phyloP scores from a whole-genome alignment of 2,888 invertebrate species.

The Leptinotarsa juncta region DNA sequence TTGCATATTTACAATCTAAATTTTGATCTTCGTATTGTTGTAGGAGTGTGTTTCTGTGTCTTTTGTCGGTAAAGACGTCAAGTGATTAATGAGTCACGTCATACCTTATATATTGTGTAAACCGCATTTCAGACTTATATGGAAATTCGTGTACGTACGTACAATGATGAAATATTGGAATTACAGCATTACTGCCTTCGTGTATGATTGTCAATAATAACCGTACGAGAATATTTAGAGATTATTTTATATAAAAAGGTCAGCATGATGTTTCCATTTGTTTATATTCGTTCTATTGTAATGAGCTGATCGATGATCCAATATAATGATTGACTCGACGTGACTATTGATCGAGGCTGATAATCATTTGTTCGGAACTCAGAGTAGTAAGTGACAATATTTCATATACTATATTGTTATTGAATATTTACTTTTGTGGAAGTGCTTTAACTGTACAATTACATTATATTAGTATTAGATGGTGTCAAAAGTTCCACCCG shows the following conservation, averaged over 20 bases:
- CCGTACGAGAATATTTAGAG: constrained; percentile 1
- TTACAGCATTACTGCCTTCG: constrained; percentile 40
- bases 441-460: too few species aligned
- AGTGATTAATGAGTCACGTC: constrained; percentile 52
- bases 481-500: too few species aligned
- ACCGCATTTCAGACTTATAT: constrained; percentile 54
- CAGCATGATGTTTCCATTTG: constrained; percentile 2
- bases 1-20: constrained; percentile 24
- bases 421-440: too few species aligned
- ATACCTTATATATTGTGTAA: constrained; percentile 50
- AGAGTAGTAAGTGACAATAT: too few species aligned
- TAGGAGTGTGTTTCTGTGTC: constrained; percentile 30
- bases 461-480: too few species aligned
- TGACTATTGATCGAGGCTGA: not conserved
- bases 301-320: not conserved
- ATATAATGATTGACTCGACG: not conserved
- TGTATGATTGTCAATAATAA: constrained; percentile 12
- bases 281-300: constrained; percentile 1
- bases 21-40: constrained; percentile 33
- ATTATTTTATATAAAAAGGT: constrained; percentile 14
- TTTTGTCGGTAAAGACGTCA: constrained; percentile 35
- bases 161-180: constrained; percentile 53
- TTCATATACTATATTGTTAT: too few species aligned
- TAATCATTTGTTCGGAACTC: too few species aligned
- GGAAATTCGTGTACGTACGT: constrained; percentile 50